Evolutionary conservation across 2,888 invertebrate genomes (phyloP).

Genomic region (Meteorus cinctellus): DNA sequence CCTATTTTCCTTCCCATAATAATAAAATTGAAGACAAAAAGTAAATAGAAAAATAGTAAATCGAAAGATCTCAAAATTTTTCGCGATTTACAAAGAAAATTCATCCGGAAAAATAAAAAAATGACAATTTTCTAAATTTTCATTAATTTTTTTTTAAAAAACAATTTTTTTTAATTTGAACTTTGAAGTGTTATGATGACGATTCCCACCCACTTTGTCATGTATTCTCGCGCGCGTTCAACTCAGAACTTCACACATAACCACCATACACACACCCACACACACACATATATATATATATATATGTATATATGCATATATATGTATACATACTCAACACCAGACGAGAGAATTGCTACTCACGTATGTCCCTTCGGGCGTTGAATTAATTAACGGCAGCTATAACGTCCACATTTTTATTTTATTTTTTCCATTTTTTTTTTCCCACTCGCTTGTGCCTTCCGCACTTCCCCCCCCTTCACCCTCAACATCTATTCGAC

Average conservation of each 20-base stretch:
- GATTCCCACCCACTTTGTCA: background rate
- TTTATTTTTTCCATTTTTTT: conserved; percentile 17
- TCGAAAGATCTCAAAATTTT: too few relatives aligned
- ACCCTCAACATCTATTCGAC: background rate
- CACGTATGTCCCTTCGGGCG: conserved; percentile 51
- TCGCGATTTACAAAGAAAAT: too few relatives aligned
- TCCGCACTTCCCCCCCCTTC: background rate
- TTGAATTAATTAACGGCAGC: conserved; percentile 51
- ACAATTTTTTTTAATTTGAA: conserved; percentile 23
- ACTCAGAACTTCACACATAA: background rate
- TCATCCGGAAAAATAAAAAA: too few relatives aligned
- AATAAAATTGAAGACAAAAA: too few relatives aligned
- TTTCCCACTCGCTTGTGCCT: conserved; percentile 4
- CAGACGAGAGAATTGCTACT: conserved; percentile 46
- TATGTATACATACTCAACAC: background rate
- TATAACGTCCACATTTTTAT: conserved; percentile 41
- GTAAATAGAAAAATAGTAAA: too few relatives aligned
- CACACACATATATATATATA: background rate
- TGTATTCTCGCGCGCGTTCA: background rate
- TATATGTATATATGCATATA: background rate
- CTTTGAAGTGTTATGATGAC: background rate
- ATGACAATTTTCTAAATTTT: too few relatives aligned
- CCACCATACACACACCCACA: too few relatives aligned
- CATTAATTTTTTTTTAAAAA: too few relatives aligned
- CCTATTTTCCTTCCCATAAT: too few relatives aligned